Percentiles rank a stretch among this genome's conserved stretches.
These are phyloP conservation scores for Bicyclus anynana DNA, from an alignment of 1,140 invertebrate genomes.

Conservation along the genomic window DNA sequence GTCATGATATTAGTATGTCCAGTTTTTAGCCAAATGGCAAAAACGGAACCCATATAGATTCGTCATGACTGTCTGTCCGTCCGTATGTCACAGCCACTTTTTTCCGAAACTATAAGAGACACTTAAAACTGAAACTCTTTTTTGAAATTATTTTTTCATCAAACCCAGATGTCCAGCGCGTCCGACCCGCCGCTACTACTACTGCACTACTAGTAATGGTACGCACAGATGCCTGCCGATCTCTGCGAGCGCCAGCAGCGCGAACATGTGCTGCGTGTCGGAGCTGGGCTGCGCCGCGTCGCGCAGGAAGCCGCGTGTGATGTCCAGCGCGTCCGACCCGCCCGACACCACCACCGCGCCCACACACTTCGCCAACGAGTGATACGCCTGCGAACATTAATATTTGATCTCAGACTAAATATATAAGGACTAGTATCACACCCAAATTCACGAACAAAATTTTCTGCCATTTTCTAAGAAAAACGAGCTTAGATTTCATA, in stretches of 20 bases:
- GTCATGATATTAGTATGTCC: not conserved
- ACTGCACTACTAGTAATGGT: not conserved
- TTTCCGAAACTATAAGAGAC: too few relatives aligned
- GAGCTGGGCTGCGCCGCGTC: conserved; percentile 86
- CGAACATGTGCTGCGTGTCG: conserved; percentile 94
- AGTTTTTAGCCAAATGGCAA: too few relatives aligned
- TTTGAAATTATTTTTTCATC: too few relatives aligned
- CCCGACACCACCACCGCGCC: conserved; percentile 90
- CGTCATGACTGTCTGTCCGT: too few relatives aligned
- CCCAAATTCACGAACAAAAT: too few relatives aligned
- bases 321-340: conserved; percentile 86
- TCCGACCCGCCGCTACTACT: not conserved
- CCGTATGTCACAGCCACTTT: too few relatives aligned
- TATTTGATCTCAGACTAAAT: too few relatives aligned
- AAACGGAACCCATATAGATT: too few relatives aligned
- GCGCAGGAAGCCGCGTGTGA: conserved; percentile 91
- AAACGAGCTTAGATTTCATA: too few relatives aligned
- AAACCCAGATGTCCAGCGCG: not conserved
- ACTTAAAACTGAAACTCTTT: too few relatives aligned
- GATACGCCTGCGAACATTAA: conserved; percentile 86
- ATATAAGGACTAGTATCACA: too few relatives aligned
- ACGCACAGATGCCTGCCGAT: conserved; percentile 95
- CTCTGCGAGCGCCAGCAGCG: conserved; percentile 95
- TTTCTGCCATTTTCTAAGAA: too few relatives aligned
- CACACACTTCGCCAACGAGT: conserved; percentile 96